These are phyloP conservation scores for Orcinus orca DNA, from an alignment of 2,113 vertebrate species.

Conservation along the genomic window DNA sequence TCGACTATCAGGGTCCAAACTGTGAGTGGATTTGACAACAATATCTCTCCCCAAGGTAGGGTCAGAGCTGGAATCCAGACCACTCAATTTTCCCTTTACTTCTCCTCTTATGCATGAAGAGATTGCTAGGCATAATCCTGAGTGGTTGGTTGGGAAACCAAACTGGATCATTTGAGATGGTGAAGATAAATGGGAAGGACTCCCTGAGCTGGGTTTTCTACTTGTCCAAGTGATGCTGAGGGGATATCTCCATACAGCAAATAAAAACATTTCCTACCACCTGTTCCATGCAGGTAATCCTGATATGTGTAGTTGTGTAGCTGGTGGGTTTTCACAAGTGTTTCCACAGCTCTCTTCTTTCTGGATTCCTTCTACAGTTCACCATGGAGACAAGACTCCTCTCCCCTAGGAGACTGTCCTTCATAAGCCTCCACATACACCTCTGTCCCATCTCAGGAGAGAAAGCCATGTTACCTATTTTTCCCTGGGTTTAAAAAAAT, in stretches of 20 bases:
- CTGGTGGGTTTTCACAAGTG: background rate
- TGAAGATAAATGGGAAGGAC: background rate
- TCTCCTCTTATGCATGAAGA: background rate
- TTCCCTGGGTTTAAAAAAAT: conserved; percentile 42
- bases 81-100: background rate
- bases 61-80: background rate
- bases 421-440: background rate
- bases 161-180: background rate
- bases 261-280: background rate
- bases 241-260: background rate
- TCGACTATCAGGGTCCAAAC: background rate
- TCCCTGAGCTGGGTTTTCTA: background rate
- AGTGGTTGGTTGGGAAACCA: background rate
- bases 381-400: background rate
- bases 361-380: background rate
- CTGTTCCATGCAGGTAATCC: background rate
- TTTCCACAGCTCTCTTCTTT: background rate
- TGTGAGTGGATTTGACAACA: background rate
- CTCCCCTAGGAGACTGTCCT: background rate
- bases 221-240: background rate
- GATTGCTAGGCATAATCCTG: background rate
- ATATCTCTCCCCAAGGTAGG: background rate
- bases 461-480: conserved; percentile 30
- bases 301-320: accelerated
- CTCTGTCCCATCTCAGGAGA: background rate